These are phyloP conservation scores for Drosophila picticornis DNA, from an alignment of 2,888 invertebrate species.

Conservation along the genomic window DNA sequence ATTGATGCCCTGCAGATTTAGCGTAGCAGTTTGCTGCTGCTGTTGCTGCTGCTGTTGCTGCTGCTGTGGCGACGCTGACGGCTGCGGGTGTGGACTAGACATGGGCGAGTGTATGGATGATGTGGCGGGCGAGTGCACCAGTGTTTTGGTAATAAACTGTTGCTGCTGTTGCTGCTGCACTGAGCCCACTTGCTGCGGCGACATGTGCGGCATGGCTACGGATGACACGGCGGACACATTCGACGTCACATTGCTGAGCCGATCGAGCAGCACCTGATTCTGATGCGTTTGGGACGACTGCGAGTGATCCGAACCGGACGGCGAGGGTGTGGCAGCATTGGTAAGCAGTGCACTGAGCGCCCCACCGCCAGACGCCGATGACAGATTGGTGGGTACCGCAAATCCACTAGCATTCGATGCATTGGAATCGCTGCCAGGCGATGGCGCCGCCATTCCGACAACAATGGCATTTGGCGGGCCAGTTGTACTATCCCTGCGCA, in stretches of 20 bases:
- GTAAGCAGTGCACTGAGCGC: conserved; percentile 87
- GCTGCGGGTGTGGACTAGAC: conserved; percentile 87
- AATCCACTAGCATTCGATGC: conserved; percentile 86
- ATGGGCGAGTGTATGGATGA: conserved; percentile 86
- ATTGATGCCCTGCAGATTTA: conserved; percentile 90
- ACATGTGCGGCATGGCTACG: conserved; percentile 82
- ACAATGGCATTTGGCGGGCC: conserved; percentile 84
- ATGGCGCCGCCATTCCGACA: conserved; percentile 85
- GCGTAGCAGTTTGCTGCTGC: conserved; percentile 85
- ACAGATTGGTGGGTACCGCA: conserved; percentile 86
- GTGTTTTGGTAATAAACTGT: conserved; percentile 82
- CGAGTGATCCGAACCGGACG: conserved; percentile 83
- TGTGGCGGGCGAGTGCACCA: conserved; percentile 84
- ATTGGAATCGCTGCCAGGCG: conserved; percentile 85
- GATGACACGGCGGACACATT: conserved; percentile 69
- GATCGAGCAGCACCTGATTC: conserved; percentile 83
- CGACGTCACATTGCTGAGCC: conserved; percentile 83
- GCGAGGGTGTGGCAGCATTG: conserved; percentile 84
- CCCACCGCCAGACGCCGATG: conserved; percentile 46
- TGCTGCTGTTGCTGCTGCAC: conserved; percentile 65
- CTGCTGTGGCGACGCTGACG: conserved; percentile 84
- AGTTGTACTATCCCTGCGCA: conserved; percentile 85
- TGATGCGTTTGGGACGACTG: conserved; percentile 81
- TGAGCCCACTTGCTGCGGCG: conserved; percentile 77
- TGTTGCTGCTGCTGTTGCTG: conserved; percentile 84